phyloP scores from a whole-genome alignment of 2,797 vertebrate genomes.

The Sardinella longiceps region DNA sequence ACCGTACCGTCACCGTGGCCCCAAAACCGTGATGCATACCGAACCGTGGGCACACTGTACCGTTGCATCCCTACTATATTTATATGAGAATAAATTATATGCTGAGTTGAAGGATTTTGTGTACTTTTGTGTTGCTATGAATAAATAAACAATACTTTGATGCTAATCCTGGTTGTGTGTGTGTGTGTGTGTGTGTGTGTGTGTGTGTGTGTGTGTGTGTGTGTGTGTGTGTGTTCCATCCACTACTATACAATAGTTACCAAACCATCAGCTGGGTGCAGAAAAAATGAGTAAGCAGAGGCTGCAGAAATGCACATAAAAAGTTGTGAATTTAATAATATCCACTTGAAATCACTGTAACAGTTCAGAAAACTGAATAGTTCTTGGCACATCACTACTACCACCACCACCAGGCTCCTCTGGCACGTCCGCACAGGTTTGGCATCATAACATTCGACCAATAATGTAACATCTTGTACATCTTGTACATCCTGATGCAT shows the following conservation, averaged over 20 bases:
- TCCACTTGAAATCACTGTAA: conserved; percentile 56
- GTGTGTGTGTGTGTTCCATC: neutral
- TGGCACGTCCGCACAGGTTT: conserved; percentile 28
- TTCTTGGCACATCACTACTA: conserved; percentile 60
- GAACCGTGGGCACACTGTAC: no score
- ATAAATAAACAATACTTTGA: neutral
- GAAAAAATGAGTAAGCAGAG: neutral
- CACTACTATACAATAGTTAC: neutral
- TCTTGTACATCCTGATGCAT: neutral
- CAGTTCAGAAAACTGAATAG: conserved; percentile 48
- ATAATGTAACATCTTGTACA: conserved; percentile 34
- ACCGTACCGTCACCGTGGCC: no score
- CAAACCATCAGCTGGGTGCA: neutral
- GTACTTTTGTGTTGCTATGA: neutral
- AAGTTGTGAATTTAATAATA: conserved; percentile 64
- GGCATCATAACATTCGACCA: conserved; percentile 45
- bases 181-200: neutral
- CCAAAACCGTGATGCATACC: no score
- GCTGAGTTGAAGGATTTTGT: neutral
- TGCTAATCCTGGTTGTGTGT: neutral
- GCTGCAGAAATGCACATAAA: conserved; percentile 34
- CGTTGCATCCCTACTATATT: no score
- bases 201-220: no score
- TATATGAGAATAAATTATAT: neutral
- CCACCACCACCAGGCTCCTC: conserved; percentile 54